Conservation (phyloP, 1,140 invertebrate genomes). For the Nylanderia fulva region DNA sequence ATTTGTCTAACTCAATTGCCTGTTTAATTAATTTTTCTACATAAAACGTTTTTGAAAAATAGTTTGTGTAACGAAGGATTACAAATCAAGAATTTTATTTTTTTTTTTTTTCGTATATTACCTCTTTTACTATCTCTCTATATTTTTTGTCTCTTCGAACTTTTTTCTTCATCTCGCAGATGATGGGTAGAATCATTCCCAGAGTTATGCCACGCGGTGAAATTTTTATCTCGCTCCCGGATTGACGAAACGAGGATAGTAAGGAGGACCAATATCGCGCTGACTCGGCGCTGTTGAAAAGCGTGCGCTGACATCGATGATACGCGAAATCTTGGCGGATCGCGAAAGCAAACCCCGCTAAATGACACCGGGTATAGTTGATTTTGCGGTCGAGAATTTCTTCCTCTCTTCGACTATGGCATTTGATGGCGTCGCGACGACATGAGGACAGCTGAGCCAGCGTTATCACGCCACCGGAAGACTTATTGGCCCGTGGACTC, state of each 20-base stretch:
- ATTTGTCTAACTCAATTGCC: too few species aligned
- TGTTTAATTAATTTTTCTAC: too few species aligned
- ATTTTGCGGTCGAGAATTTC: neutral
- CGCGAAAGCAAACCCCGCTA: constrained; percentile 37
- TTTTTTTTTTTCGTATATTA: too few species aligned
- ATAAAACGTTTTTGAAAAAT: neutral
- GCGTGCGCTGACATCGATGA: constrained; percentile 35
- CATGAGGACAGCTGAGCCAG: constrained; percentile 51
- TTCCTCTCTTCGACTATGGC: neutral
- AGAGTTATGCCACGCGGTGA: neutral
- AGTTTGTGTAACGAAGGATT: neutral
- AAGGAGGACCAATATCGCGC: constrained; percentile 26
- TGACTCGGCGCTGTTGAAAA: constrained; percentile 29
- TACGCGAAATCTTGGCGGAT: constrained; percentile 28
- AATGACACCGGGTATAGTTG: constrained; percentile 3
- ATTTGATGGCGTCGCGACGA: constrained; percentile 27
- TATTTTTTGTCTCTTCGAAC: neutral
- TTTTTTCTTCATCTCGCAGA: neutral
- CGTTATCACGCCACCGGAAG: constrained; percentile 40
- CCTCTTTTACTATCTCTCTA: too few species aligned
- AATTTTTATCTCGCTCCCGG: neutral
- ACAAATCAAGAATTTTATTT: neutral
- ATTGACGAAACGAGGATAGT: neutral
- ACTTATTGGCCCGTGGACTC: constrained; percentile 28
- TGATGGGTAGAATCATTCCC: neutral